phyloP scores from a whole-genome alignment of 1,140 invertebrate species.

The Leucophenga varia region DNA sequence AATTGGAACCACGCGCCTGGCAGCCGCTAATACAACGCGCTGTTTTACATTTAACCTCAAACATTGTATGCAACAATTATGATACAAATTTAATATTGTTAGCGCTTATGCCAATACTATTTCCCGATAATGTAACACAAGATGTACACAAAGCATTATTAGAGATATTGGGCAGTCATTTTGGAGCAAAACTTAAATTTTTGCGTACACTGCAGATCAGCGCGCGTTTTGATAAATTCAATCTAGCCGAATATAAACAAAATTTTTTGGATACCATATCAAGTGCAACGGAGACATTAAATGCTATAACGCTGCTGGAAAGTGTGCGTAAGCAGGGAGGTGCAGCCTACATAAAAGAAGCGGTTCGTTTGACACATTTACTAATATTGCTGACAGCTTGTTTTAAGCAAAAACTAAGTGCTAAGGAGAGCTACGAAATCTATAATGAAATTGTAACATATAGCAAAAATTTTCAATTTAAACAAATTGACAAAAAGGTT shows the following conservation, averaged over 20 bases:
- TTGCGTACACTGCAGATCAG: slow-evolving; percentile 22
- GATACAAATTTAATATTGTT: slow-evolving; percentile 42
- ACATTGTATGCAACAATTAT: slow-evolving; percentile 19
- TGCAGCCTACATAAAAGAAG: slow-evolving; percentile 18
- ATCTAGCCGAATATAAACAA: slow-evolving; percentile 23
- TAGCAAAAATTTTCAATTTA: slow-evolving; percentile 17
- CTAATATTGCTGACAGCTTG: slow-evolving; percentile 42
- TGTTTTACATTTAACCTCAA: slow-evolving; percentile 50
- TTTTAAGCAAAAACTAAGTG: slow-evolving; percentile 17
- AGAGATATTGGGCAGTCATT: slow-evolving; percentile 28
- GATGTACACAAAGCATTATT: slow-evolving; percentile 18
- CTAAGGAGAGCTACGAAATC: slow-evolving; percentile 28
- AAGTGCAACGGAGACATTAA: slow-evolving; percentile 5
- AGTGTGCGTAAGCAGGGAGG: slow-evolving; percentile 38
- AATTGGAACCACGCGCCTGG: slow-evolving; percentile 47
- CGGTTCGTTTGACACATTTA: slow-evolving; percentile 35
- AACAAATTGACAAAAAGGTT: slow-evolving; percentile 8
- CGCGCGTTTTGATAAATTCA: slow-evolving; percentile 12
- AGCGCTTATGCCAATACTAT: slow-evolving; percentile 41
- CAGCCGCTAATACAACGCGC: slow-evolving; percentile 43
- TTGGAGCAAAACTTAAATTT: slow-evolving; percentile 28
- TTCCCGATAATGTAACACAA: slow-evolving; percentile 18
- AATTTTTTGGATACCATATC: slow-evolving; percentile 46
- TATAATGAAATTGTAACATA: slow-evolving; percentile 22
- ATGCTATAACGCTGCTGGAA: slow-evolving; percentile 19